Conservation (phyloP, 2,797 vertebrate genomes). For the Arremon aurantiirostris region DNA sequence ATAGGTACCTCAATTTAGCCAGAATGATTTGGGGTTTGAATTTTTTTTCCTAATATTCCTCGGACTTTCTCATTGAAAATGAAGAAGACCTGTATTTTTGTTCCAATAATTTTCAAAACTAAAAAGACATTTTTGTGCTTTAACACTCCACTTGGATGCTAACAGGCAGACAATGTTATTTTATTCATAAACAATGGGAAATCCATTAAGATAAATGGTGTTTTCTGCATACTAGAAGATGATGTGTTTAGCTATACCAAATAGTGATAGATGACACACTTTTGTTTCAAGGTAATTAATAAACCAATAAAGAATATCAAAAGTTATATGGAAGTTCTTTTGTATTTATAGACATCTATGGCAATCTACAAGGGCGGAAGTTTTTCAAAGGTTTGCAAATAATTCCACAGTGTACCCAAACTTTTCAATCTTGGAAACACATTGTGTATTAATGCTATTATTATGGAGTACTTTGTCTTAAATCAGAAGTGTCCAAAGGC, state of each 20-base stretch:
- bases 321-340: neutral
- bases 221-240: neutral
- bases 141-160: neutral
- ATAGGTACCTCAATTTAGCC: neutral
- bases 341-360: neutral
- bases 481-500: neutral
- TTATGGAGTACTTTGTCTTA: neutral
- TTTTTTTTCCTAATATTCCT: neutral
- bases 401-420: neutral
- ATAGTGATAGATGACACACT: neutral
- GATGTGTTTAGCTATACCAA: neutral
- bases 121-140: neutral
- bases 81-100: neutral
- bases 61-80: neutral
- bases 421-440: neutral
- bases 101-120: neutral
- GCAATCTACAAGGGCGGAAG: neutral
- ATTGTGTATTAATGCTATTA: neutral
- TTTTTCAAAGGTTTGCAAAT: neutral
- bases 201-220: neutral
- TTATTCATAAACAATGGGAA: neutral
- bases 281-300: neutral
- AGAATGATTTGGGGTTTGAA: neutral
- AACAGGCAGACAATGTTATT: neutral
- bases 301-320: neutral